A percentile compares a stretch with the other conserved stretches of the same genome.
Conservation (phyloP, 2,888 invertebrate species). For the Sericinus montela region DNA sequence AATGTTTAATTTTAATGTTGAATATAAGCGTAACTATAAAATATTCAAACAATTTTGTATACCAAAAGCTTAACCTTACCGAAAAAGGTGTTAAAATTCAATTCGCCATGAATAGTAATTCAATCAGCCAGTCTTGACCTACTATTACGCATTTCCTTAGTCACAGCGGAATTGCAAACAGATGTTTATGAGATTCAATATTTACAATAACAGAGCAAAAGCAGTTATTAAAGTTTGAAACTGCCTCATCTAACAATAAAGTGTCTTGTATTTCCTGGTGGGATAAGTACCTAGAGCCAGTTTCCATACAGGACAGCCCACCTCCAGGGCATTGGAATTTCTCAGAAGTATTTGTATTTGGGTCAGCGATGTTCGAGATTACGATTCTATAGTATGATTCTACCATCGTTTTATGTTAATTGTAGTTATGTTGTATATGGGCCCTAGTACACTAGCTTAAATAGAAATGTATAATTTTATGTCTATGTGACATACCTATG, state of each 20-base stretch:
- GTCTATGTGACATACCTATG: too few species aligned
- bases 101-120: too few species aligned
- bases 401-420: neutral
- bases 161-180: neutral
- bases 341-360: neutral
- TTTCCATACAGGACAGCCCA: constrained; percentile 10
- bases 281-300: constrained; percentile 14
- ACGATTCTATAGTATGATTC: neutral
- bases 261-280: constrained; percentile 13
- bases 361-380: constrained; percentile 4
- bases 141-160: neutral
- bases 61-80: too few species aligned
- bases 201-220: neutral
- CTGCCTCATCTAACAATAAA: constrained; percentile 5
- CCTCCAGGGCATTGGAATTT: neutral
- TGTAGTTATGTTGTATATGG: neutral
- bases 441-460: too few species aligned
- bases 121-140: neutral
- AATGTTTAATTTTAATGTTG: too few species aligned
- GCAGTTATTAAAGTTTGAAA: constrained; percentile 4
- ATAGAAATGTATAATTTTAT: too few species aligned
- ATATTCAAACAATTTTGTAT: too few species aligned
- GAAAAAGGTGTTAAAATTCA: too few species aligned
- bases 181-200: neutral
- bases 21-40: too few species aligned